Conservation (phyloP, 92 coral and sea anemone species). For the Phenganax marumi region DNA sequence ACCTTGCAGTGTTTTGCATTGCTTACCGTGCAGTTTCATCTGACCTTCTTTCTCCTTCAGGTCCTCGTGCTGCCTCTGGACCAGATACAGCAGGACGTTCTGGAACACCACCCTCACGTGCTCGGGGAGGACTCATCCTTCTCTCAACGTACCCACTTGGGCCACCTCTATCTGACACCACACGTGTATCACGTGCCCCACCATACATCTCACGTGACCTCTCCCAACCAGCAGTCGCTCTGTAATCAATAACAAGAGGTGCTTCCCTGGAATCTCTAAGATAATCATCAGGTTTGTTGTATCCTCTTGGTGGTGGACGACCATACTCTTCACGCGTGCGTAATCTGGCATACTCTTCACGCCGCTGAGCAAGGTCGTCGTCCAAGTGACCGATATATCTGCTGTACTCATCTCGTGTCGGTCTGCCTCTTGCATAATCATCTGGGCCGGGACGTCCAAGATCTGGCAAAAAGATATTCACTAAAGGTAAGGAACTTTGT, state of each 20-base stretch:
- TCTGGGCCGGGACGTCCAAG: conserved; percentile 14
- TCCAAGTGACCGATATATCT: conserved; percentile 15
- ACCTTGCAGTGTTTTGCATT: not conserved
- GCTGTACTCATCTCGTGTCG: conserved; percentile 1
- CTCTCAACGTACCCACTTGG: conserved; percentile 2
- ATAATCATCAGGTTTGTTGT: conserved; percentile 2
- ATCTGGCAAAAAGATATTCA: not conserved
- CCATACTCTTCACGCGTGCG: conserved; percentile 20
- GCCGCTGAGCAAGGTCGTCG: conserved; percentile 14
- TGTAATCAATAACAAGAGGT: conserved; percentile 1
- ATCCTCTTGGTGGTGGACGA: conserved; percentile 9
- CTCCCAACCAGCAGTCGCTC: not conserved
- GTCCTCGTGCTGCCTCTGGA: not conserved
- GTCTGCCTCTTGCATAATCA: conserved; percentile 43
- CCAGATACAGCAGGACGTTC: not conserved
- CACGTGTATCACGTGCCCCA: conserved; percentile 8
- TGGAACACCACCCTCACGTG: not conserved
- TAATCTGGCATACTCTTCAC: conserved; percentile 17
- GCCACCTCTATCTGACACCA: conserved; percentile 20
- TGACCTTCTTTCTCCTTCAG: conserved; percentile 1
- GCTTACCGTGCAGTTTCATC: not conserved
- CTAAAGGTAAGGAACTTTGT: not conserved
- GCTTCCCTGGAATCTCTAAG: conserved; percentile 1
- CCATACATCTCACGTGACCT: conserved; percentile 20
- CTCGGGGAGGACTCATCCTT: conserved; percentile 16